These are phyloP conservation scores for Cataglyphis altisquamis DNA, from an alignment of 2,888 invertebrate species.

Conservation along the genomic window DNA sequence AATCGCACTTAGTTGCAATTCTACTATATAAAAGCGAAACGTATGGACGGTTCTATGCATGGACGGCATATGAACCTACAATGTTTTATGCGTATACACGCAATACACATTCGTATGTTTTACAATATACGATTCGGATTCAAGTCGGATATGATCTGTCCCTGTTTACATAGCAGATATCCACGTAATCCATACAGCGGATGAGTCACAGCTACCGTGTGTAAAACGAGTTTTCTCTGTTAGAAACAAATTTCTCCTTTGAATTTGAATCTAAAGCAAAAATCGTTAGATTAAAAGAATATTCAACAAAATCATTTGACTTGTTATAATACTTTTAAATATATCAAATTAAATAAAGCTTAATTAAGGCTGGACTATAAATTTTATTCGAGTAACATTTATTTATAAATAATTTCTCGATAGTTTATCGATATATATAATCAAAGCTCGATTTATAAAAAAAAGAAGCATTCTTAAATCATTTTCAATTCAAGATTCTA, in stretches of 20 bases:
- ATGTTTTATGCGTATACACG: conserved; percentile 35
- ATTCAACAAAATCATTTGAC: not conserved
- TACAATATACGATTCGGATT: conserved; percentile 43
- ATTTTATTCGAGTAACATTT: not conserved
- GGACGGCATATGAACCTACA: conserved; percentile 9
- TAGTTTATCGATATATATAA: not conserved
- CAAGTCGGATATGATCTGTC: conserved; percentile 37
- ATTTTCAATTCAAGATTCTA: not conserved
- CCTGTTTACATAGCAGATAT: conserved; percentile 35
- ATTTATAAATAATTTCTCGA: not conserved
- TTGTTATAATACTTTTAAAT: not conserved
- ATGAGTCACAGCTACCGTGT: not conserved
- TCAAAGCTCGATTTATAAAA: not conserved
- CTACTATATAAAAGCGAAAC: conserved; percentile 38
- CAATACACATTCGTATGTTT: conserved; percentile 23
- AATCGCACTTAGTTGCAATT: conserved; percentile 62
- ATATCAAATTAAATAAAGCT: not conserved
- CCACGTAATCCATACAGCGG: conserved; percentile 59
- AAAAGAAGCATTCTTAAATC: not conserved
- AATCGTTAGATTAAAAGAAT: conserved; percentile 9
- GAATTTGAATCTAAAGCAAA: conserved; percentile 17
- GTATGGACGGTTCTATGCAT: conserved; percentile 22
- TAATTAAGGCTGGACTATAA: not conserved
- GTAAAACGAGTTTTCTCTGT: not conserved
- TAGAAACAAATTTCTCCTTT: not conserved